Conservation (phyloP, 2,113 vertebrate species). For the Cynopterus brachyotis region DNA sequence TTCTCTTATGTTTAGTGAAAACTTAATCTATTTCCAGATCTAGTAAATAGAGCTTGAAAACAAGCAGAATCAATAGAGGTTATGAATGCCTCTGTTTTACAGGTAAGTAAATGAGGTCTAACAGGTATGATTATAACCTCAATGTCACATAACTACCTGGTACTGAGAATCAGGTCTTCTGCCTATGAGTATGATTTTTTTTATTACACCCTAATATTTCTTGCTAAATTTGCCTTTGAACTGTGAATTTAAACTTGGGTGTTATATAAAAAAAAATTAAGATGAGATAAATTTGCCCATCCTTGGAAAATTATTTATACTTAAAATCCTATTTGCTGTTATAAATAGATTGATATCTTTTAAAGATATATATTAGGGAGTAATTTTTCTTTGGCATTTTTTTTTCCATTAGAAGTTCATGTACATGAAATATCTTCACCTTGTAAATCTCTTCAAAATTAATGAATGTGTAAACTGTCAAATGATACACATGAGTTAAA, state of each 20-base stretch:
- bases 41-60: constrained; percentile 1
- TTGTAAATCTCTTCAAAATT: constrained; percentile 51
- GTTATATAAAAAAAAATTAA: not conserved
- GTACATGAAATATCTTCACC: not conserved
- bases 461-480: constrained; percentile 38
- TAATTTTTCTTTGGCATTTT: not conserved
- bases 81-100: not conserved
- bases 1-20: not conserved
- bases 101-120: constrained; percentile 3
- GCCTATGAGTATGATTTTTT: not conserved
- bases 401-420: constrained; percentile 19
- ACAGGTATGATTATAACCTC: not conserved
- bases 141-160: not conserved
- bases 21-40: not conserved
- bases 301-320: not conserved
- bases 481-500: constrained; percentile 17
- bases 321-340: not conserved
- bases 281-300: not conserved
- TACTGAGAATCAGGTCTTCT: not conserved
- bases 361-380: not conserved
- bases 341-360: constrained; percentile 7
- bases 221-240: constrained; percentile 18
- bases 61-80: not conserved
- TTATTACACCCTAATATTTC: not conserved
- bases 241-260: not conserved